Conservation (phyloP, 2,888 invertebrate genomes). For the Tridacna gigas region DNA sequence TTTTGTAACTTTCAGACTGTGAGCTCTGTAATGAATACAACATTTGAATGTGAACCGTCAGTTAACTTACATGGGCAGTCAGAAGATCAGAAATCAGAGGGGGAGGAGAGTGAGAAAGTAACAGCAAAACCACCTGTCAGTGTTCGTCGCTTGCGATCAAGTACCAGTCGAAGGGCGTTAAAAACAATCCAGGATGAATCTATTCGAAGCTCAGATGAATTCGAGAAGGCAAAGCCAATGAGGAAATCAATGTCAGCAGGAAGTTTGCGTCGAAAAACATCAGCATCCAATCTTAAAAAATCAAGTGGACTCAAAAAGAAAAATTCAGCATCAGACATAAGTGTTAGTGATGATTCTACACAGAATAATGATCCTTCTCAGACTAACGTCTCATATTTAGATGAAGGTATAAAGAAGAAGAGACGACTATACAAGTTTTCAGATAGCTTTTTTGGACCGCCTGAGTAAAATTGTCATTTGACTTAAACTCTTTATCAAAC, state of each 20-base stretch:
- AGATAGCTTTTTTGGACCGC: slow-evolving; percentile 44
- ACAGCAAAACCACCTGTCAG: slow-evolving; percentile 31
- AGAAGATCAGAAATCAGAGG: neutral
- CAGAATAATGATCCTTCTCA: neutral
- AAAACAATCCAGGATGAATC: slow-evolving; percentile 32
- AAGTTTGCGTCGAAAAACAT: slow-evolving; percentile 21
- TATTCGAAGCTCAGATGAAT: slow-evolving; percentile 66
- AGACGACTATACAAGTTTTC: slow-evolving; percentile 40
- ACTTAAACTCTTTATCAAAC: neutral
- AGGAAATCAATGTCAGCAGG: slow-evolving; percentile 48
- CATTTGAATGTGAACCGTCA: slow-evolving; percentile 46
- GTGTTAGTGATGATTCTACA: neutral
- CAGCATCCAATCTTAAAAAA: neutral
- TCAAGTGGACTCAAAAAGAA: slow-evolving; percentile 31
- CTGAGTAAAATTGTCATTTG: slow-evolving; percentile 18
- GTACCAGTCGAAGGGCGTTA: slow-evolving; percentile 24
- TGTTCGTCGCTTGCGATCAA: slow-evolving; percentile 21
- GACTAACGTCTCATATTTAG: neutral
- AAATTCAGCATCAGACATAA: slow-evolving; percentile 40
- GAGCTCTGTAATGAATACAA: slow-evolving; percentile 38
- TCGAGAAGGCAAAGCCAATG: slow-evolving; percentile 56
- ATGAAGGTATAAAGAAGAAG: slow-evolving; percentile 47
- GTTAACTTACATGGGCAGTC: neutral
- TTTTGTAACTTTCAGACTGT: slow-evolving; percentile 38
- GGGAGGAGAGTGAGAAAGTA: slow-evolving; percentile 8